Percentiles rank a stretch among this genome's conserved stretches.
Conservation (phyloP, 2,888 invertebrate genomes). For the Meliscaeva auricollis region DNA sequence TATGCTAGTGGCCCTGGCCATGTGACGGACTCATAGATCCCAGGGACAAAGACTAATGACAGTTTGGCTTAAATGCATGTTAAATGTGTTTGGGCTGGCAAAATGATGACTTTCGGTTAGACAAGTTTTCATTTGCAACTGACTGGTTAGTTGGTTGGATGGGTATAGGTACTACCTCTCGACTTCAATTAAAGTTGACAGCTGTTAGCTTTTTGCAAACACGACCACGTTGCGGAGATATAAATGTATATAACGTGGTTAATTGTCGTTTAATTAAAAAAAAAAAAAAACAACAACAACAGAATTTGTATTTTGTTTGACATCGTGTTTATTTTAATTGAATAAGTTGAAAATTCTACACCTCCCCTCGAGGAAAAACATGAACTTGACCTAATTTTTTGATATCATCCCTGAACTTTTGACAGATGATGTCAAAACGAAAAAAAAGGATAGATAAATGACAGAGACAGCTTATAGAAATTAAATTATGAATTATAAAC, state of each 20-base stretch:
- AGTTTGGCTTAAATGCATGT: conserved; percentile 63
- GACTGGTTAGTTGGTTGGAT: conserved; percentile 8
- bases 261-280: conserved; percentile 28
- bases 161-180: neutral
- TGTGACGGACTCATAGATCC: conserved; percentile 16
- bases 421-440: conserved; percentile 9
- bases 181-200: conserved; percentile 57
- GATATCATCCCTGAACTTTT: conserved; percentile 7
- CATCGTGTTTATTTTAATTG: conserved; percentile 35
- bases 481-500: conserved; percentile 5
- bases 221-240: neutral
- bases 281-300: neutral
- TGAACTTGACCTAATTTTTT: conserved; percentile 32
- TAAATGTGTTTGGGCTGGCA: conserved; percentile 43
- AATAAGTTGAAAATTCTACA: conserved; percentile 7
- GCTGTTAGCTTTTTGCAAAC: conserved; percentile 33
- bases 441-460: neutral
- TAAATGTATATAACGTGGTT: conserved; percentile 1
- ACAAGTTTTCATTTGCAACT: conserved; percentile 52
- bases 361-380: neutral
- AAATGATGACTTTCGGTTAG: conserved; percentile 52
- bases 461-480: neutral
- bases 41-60: conserved; percentile 44
- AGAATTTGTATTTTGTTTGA: conserved; percentile 1
- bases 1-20: neutral